Conservation (phyloP, 2,888 invertebrate genomes). For the Notodonta dromedarius region DNA sequence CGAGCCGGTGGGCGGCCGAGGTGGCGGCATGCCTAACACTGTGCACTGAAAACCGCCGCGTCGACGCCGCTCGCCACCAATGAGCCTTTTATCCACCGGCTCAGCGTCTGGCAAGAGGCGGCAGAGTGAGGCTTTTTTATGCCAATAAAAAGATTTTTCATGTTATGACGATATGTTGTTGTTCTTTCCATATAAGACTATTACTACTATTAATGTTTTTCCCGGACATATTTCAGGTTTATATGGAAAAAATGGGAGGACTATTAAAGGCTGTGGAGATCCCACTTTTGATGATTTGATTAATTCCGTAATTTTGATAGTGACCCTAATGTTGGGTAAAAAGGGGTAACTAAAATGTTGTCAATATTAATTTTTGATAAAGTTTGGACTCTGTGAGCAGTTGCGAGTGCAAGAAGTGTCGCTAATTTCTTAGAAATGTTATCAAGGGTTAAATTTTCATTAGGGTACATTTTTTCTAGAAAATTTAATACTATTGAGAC, state of each 20-base stretch:
- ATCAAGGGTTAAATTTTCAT: not conserved
- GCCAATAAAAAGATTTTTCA: not conserved
- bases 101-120: not conserved
- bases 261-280: not conserved
- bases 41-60: not conserved
- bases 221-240: not conserved
- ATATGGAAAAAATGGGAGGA: not conserved
- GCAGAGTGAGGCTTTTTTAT: not conserved
- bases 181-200: not conserved
- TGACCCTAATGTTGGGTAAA: not conserved
- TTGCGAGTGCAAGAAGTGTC: not conserved
- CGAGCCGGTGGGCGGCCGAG: constrained; percentile 2
- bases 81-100: not conserved
- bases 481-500: not conserved
- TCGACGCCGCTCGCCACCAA: not conserved
- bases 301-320: not conserved
- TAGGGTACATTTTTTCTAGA: not conserved
- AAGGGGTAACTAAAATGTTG: not conserved
- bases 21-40: constrained; percentile 6
- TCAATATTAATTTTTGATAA: not conserved
- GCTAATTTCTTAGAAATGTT: not conserved
- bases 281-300: not conserved
- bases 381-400: not conserved
- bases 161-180: not conserved
- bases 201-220: not conserved